A percentile compares a stretch with the other conserved stretches of the same genome.
Evolutionary conservation across 2,113 vertebrate species (phyloP).

Genomic region (Anthoscopus minutus): DNA sequence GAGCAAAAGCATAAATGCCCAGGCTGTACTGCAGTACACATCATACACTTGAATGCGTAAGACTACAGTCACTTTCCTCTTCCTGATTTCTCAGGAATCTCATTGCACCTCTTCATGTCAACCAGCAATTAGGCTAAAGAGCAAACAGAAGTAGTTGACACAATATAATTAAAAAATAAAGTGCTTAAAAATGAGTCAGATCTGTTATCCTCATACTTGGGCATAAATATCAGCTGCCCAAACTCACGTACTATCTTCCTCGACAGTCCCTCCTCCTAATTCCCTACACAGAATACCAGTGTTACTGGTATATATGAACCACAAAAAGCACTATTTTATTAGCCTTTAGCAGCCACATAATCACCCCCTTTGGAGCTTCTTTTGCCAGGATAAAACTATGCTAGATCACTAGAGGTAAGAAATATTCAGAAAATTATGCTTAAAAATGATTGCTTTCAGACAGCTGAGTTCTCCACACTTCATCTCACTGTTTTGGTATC

Average conservation of each 20-base stretch:
- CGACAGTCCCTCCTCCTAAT: background rate
- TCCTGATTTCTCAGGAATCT: background rate
- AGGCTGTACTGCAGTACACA: background rate
- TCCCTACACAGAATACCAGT: background rate
- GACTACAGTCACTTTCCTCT: background rate
- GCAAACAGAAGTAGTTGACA: background rate
- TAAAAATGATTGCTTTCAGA: background rate
- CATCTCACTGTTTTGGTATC: background rate
- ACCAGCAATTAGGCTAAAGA: slow-evolving; percentile 18
- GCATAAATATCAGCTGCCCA: slow-evolving; percentile 33
- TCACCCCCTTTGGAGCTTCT: background rate
- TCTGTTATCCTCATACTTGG: slow-evolving; percentile 16
- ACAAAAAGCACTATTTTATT: background rate
- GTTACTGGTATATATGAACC: background rate
- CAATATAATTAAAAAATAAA: slow-evolving; percentile 14
- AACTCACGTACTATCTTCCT: background rate
- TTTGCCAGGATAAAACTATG: background rate
- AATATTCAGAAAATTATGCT: background rate
- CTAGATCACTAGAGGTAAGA: background rate
- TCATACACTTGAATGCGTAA: background rate
- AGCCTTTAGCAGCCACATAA: background rate
- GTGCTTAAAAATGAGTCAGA: slow-evolving; percentile 4
- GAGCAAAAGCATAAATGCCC: fast-evolving
- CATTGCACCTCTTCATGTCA: background rate
- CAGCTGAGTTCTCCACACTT: background rate